Evolutionary conservation across 2,888 invertebrate species (phyloP).

Genomic region (Andrena bucephala): DNA sequence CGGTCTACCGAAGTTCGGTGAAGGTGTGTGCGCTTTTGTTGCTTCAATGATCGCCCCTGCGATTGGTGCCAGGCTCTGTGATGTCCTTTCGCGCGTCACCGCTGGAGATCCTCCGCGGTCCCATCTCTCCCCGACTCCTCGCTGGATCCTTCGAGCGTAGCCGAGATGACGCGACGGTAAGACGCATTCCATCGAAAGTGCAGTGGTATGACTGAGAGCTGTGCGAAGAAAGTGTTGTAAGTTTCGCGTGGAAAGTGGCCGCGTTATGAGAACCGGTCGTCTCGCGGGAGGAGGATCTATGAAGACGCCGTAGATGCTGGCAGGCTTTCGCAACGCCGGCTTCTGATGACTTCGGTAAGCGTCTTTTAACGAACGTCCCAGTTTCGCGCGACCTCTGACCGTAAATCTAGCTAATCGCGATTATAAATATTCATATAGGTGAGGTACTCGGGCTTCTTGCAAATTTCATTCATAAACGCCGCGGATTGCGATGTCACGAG

Average conservation of each 20-base stretch:
- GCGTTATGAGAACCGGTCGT: constrained; percentile 13
- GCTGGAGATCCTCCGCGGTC: background rate
- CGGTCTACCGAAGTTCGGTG: too few species aligned
- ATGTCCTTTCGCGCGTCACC: background rate
- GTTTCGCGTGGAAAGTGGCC: constrained; percentile 30
- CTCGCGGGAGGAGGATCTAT: background rate
- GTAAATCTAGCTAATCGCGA: background rate
- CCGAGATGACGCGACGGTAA: background rate
- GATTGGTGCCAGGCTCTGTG: background rate
- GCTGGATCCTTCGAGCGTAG: background rate
- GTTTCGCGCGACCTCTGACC: background rate
- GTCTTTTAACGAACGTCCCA: background rate
- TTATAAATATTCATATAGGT: too few species aligned
- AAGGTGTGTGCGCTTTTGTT: too few species aligned
- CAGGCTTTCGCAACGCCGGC: background rate
- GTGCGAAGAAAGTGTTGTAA: constrained; percentile 14
- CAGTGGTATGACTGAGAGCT: constrained; percentile 8
- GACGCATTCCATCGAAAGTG: background rate
- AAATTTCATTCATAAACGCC: background rate
- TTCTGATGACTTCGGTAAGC: constrained; percentile 47
- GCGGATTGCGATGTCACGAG: too few species aligned
- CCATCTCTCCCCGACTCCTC: background rate
- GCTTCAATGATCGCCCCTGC: too few species aligned
- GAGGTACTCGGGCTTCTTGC: background rate
- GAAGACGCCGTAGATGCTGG: background rate